Conservation (phyloP, 1,140 invertebrate genomes). For the Psilanteris sp. region DNA sequence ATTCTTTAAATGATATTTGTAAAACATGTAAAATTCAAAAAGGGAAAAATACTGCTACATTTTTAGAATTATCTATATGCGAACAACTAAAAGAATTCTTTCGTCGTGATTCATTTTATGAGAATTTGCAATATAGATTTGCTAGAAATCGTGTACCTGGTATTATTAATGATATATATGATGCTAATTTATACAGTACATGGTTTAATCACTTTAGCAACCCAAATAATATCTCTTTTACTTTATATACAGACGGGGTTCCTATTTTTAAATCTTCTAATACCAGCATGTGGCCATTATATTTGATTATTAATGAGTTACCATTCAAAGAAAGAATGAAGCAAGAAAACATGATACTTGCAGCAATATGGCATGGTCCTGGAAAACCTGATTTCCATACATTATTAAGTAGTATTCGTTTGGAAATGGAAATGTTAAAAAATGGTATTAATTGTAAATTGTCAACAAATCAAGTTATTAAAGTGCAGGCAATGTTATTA, state of each 20-base stretch:
- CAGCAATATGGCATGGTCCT: constrained; percentile 50
- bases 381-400: constrained; percentile 43
- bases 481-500: too few relatives aligned
- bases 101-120: too few relatives aligned
- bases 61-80: too few relatives aligned
- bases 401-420: constrained; percentile 34
- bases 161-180: constrained; percentile 33
- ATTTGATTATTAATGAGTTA: too few relatives aligned
- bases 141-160: not conserved
- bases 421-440: constrained; percentile 25
- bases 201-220: too few relatives aligned
- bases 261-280: constrained; percentile 70
- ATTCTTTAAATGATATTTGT: too few relatives aligned
- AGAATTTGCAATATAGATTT: constrained; percentile 25
- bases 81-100: too few relatives aligned
- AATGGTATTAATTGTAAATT: too few relatives aligned
- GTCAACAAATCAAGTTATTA: constrained; percentile 21
- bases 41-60: too few relatives aligned
- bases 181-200: constrained; percentile 10
- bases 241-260: constrained; percentile 68
- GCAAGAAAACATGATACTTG: too few relatives aligned
- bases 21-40: too few relatives aligned
- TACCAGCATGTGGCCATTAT: constrained; percentile 69
- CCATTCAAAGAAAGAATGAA: too few relatives aligned
- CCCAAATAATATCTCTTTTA: constrained; percentile 57